Base-by-base conservation (phyloP, 2,797 vertebrate genomes). In the Sebastiscus albofasciatus region DNA sequence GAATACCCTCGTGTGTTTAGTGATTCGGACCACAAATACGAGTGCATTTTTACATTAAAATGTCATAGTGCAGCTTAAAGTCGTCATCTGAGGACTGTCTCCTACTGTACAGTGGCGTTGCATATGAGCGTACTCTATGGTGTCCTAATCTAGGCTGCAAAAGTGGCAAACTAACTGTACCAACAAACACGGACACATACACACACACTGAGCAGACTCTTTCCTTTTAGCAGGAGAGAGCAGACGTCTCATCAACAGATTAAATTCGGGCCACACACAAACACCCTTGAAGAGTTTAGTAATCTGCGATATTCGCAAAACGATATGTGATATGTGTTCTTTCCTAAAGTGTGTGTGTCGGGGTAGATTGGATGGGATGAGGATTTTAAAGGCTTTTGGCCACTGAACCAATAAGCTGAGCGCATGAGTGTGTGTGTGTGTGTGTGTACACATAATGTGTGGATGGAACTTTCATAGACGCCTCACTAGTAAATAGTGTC, bases 191-290 rank as follows among this genome's bases (percentile, higher is more conserved):
- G 29, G 10, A 39, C 13, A 22, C 42, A 75, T n/a, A 68, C 72
- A 77, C 22, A 68, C 24, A 70, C 22, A 46, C 6, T 8, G 1
- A 33, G 52, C 22, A 16, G 34, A 20, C 49, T 16, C 16, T 77
- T 73, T 49, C 67, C 42, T 81, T 84, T 66, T 72, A 67, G 78
- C 49, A 27, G 55, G 54, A 75, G 59, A 72, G 75, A 80, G 14
- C 84, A 72, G 72, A 91, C 61, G 65, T 66, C 70, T 76, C 68
- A 77, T 78, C 56, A 81, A 74, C 42, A 80, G 88, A 90, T 91
- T 89, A 85, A 79, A 49, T 85, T 75, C 64, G 39, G 26, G 61
- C 59, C 36, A 29, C 26, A 46, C 42, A 46, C 16, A 46, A 18
- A 46, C 8, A 46, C 9, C 62, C n/a, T 2, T 11, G 20, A 27